A percentile compares a stretch with the other conserved stretches of the same genome.
phyloP scores from a whole-genome alignment of 2,888 invertebrate genomes.

The Tetragonisca angustula region DNA sequence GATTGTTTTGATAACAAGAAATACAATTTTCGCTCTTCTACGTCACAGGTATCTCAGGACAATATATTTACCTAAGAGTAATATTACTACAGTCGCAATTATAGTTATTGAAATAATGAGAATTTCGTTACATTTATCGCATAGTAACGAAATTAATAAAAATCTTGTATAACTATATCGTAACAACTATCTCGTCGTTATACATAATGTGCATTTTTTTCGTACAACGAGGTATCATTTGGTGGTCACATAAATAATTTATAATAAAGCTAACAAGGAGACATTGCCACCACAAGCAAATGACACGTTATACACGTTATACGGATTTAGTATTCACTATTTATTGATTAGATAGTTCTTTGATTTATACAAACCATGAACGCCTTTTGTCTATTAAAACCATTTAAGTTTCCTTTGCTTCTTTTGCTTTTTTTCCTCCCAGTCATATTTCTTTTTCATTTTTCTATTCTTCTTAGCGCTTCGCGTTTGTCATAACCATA shows the following conservation, averaged over 20 bases:
- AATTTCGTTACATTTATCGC: constrained; percentile 1
- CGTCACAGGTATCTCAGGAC: background rate
- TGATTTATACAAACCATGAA: constrained; percentile 65
- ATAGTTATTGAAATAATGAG: constrained; percentile 12
- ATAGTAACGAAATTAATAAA: constrained; percentile 13
- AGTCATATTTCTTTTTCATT: background rate
- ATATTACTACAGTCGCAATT: background rate
- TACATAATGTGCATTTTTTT: constrained; percentile 1
- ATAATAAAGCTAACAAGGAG: constrained; percentile 45
- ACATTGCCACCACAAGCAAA: constrained; percentile 50
- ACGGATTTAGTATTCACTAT: constrained; percentile 27
- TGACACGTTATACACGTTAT: constrained; percentile 45
- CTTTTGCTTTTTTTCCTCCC: constrained; percentile 33
- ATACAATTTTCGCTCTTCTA: constrained; percentile 1
- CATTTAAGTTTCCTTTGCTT: constrained; percentile 47
- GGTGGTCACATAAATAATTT: constrained; percentile 21
- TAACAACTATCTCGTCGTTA: constrained; percentile 4
- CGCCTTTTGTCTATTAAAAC: constrained; percentile 56
- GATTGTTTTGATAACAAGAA: constrained; percentile 6
- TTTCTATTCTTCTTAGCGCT: constrained; percentile 28
- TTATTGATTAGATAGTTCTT: constrained; percentile 33
- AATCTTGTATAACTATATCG: background rate
- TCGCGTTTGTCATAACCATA: constrained; percentile 74
- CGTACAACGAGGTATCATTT: constrained; percentile 29
- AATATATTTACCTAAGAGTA: constrained; percentile 2